These are phyloP conservation scores for Conomelus anceps DNA, from an alignment of 2,888 invertebrate species.

Conservation along the genomic window DNA sequence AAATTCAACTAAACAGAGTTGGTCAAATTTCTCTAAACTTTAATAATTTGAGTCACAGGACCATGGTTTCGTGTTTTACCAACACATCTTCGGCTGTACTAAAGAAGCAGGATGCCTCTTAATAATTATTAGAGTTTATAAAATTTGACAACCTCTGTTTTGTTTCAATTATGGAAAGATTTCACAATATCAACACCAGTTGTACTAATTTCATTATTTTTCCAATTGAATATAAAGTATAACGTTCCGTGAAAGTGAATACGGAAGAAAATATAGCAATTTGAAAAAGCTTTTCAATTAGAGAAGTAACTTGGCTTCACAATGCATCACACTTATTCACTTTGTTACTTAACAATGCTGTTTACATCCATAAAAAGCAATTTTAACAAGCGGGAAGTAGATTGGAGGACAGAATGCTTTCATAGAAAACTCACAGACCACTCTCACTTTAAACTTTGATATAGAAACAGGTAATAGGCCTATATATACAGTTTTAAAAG, in stretches of 20 bases:
- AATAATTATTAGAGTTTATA: too few relatives aligned
- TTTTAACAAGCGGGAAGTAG: not conserved
- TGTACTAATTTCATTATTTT: not conserved
- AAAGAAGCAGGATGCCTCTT: too few relatives aligned
- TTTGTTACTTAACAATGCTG: not conserved
- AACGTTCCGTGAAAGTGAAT: not conserved
- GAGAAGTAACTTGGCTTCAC: not conserved
- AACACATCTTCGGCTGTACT: too few relatives aligned
- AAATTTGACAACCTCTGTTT: too few relatives aligned
- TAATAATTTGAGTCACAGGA: too few relatives aligned
- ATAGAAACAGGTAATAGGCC: not conserved
- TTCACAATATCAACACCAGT: too few relatives aligned
- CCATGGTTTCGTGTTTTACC: too few relatives aligned
- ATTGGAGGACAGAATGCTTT: not conserved
- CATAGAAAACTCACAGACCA: not conserved
- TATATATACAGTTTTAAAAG: not conserved
- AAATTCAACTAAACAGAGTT: too few relatives aligned
- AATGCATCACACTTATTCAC: not conserved
- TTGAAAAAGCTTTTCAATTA: not conserved
- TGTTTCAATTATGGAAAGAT: too few relatives aligned
- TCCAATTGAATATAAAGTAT: not conserved
- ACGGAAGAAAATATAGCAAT: not conserved
- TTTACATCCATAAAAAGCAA: not conserved
- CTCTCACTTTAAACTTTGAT: not conserved
- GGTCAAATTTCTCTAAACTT: too few relatives aligned